These are phyloP conservation scores for Anorthoa munda DNA, from an alignment of 2,888 invertebrate species.

Conservation along the genomic window DNA sequence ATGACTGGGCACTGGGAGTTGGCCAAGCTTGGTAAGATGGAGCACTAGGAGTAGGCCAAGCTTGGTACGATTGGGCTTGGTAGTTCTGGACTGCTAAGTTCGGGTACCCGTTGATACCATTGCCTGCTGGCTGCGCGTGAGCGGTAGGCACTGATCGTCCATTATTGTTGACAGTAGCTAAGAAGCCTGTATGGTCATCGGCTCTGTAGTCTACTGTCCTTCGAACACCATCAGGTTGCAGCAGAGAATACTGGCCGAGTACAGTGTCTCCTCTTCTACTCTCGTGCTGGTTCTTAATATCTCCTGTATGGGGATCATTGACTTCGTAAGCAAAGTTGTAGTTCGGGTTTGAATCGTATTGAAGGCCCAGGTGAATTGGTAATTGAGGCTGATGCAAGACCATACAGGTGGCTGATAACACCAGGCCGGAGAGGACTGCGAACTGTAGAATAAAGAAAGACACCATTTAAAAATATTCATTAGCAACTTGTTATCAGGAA, in stretches of 20 bases:
- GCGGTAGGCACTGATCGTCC: constrained; percentile 51
- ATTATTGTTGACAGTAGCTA: constrained; percentile 89
- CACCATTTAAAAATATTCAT: no score
- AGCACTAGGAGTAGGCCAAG: constrained; percentile 62
- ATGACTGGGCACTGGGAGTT: constrained; percentile 34
- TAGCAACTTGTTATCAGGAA: no score
- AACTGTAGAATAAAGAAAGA: constrained; percentile 64
- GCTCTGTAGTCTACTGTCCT: constrained; percentile 91
- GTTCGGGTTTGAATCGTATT: constrained; percentile 78
- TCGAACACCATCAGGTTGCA: constrained; percentile 90
- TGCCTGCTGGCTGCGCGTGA: constrained; percentile 28
- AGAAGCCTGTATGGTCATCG: constrained; percentile 89
- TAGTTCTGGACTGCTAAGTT: constrained; percentile 38
- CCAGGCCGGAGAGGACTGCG: constrained; percentile 73
- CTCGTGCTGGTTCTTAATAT: constrained; percentile 90
- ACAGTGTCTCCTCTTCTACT: constrained; percentile 88
- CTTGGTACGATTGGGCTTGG: constrained; percentile 38
- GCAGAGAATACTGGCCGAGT: constrained; percentile 89
- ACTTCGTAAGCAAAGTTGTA: constrained; percentile 91
- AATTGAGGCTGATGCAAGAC: constrained; percentile 77
- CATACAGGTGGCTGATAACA: constrained; percentile 81
- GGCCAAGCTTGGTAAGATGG: constrained; percentile 53
- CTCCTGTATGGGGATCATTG: constrained; percentile 89
- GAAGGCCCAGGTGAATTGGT: constrained; percentile 66
- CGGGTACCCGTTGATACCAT: constrained; percentile 37